Evolutionary conservation across 2,113 vertebrate species (phyloP), one percentile per base, ranked within the genome.

Genomic region (Tonatia bakeri): DNA sequence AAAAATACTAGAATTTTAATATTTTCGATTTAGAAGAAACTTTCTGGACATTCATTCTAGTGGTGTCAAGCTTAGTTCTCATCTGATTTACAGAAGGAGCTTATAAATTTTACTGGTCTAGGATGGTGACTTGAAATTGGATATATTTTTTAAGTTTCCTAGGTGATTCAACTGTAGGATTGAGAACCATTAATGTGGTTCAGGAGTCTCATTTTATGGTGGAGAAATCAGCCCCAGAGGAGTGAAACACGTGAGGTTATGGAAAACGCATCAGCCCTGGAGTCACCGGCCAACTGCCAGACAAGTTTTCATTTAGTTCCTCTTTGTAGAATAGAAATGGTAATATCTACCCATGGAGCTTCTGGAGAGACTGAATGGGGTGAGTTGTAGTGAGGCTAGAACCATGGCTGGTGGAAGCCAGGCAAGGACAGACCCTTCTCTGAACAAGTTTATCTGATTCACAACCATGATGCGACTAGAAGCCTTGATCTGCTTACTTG

Each of bases 1-100:
- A 91, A 93, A 94, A 52, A 43, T 64, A 85, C 22, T 94, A 7
- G 36, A 94, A 82, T 90, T 26, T 24, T 22, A 79, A 17, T 14
- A 87, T 56, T 85, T 94, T 85, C n/a, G n/a, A 95, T 70, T 75
- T 65, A 43, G 20, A 90, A 79, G 85, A 73, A 86, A 70, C 13
- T 76, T 97, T 85, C 50, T 59, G 43, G 43, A 7, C 3, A 56
- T 54, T 85, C 93, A 80, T 24, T 69, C 45, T 7, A 56, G 19
- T 95, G 45, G 7, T 85, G 38, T 93, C 56, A 28, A 33, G 9
- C n/a, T 22, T 70, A 54, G 43, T 52, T 92, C 70, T 81, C 40
- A 43, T 47, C 69, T 95, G 70, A 97, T 77, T 36, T 36, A 50
- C 64, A 65, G 1, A 61, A 70, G 22, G 22, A 72, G 10, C 14